A percentile compares a stretch with the other conserved stretches of the same genome.
Conservation (phyloP, 2,888 invertebrate genomes). For the Fragum whitleyi region DNA sequence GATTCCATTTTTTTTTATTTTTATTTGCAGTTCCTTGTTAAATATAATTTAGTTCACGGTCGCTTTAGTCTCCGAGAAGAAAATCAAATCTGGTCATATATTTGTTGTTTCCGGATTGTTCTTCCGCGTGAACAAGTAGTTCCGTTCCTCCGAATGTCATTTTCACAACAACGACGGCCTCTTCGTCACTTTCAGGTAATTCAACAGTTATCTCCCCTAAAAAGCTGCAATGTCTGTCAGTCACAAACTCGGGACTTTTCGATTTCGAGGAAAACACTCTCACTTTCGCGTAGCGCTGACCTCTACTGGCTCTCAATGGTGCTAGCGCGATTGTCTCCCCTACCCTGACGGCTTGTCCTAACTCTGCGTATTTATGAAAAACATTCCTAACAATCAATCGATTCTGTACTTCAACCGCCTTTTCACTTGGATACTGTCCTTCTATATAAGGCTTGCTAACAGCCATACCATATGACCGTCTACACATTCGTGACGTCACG, state of each 20-base stretch:
- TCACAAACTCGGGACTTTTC: constrained; percentile 48
- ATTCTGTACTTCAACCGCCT: constrained; percentile 17
- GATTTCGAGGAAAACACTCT: constrained; percentile 51
- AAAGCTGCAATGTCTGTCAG: constrained; percentile 37
- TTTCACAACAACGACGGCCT: constrained; percentile 23
- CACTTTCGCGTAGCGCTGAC: constrained; percentile 35
- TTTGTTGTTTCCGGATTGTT: constrained; percentile 26
- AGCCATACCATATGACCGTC: constrained; percentile 58
- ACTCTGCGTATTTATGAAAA: constrained; percentile 56
- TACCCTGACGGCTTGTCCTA: constrained; percentile 47
- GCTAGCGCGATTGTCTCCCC: constrained; percentile 41
- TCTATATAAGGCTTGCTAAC: constrained; percentile 44
- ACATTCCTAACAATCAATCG: constrained; percentile 48
- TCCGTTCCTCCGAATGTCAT: constrained; percentile 59
- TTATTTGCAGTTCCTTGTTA: too few relatives aligned
- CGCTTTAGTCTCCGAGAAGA: constrained; percentile 3
- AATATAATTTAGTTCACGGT: too few relatives aligned
- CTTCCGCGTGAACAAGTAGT: constrained; percentile 48
- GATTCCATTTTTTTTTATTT: too few relatives aligned
- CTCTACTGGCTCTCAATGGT: constrained; percentile 34
- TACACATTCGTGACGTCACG: constrained; percentile 54
- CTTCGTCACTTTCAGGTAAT: constrained; percentile 34
- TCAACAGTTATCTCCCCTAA: constrained; percentile 54
- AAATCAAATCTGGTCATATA: constrained; percentile 54
- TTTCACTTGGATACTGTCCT: constrained; percentile 42